Conservation (phyloP, 2,113 vertebrate species). For the Emydocephalus ijimae region DNA sequence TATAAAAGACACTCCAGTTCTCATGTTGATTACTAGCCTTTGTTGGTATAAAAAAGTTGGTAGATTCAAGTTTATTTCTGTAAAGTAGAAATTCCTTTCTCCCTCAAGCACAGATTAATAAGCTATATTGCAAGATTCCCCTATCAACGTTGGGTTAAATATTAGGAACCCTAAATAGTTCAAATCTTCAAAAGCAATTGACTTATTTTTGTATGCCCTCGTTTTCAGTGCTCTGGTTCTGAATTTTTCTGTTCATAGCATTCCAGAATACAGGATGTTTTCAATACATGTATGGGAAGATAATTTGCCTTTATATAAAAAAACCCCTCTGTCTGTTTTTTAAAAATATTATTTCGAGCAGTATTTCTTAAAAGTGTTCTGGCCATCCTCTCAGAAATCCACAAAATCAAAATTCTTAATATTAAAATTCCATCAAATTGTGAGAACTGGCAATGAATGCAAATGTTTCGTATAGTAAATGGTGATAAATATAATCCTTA, state of each 20-base stretch:
- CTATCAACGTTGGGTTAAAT: conserved; percentile 40
- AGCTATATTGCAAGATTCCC: conserved; percentile 17
- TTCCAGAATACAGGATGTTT: conserved; percentile 57
- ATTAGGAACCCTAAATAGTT: conserved; percentile 38
- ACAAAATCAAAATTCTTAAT: neutral
- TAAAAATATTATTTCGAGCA: conserved; percentile 48
- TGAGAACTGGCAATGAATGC: neutral
- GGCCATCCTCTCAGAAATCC: neutral
- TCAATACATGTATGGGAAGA: conserved; percentile 53
- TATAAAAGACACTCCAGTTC: conserved; percentile 33
- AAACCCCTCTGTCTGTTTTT: neutral
- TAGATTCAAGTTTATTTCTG: conserved; percentile 52
- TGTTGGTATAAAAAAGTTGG: conserved; percentile 52
- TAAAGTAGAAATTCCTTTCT: conserved; percentile 46
- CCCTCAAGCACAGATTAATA: conserved; percentile 38
- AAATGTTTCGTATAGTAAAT: neutral
- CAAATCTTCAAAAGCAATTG: conserved; percentile 47
- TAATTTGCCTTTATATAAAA: neutral
- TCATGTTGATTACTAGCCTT: conserved; percentile 51
- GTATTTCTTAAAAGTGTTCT: neutral
- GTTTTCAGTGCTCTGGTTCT: conserved; percentile 41
- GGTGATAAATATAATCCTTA: neutral
- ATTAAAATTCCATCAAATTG: neutral
- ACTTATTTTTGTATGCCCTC: conserved; percentile 51
- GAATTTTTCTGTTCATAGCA: conserved; percentile 42